Evolutionary conservation across 2,888 invertebrate genomes (phyloP).

Genomic region (Chrysodeixis includens): DNA sequence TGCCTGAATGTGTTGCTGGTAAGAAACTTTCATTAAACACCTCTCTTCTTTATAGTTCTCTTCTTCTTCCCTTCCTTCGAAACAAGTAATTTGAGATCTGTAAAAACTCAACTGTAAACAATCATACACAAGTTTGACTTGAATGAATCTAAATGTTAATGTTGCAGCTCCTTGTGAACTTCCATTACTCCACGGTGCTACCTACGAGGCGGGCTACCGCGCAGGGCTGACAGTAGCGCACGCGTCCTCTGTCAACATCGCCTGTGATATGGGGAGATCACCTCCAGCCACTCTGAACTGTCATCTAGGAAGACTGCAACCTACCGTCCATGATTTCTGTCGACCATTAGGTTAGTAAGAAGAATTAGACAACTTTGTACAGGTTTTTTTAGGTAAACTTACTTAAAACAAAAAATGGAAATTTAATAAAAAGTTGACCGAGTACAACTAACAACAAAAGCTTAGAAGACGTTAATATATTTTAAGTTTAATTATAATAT

Average conservation of each 20-base stretch:
- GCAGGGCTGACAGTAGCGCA: constrained; percentile 95
- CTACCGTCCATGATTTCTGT: constrained; percentile 88
- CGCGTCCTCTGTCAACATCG: constrained; percentile 93
- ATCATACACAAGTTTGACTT: too few species aligned
- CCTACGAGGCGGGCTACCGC: constrained; percentile 94
- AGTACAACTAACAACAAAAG: too few species aligned
- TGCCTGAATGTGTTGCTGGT: constrained; percentile 94
- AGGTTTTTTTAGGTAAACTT: too few species aligned
- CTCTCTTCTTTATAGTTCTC: too few species aligned
- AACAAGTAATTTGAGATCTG: too few species aligned
- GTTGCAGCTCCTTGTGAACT: constrained; percentile 91
- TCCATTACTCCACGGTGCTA: constrained; percentile 91
- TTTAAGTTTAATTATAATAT: too few species aligned
- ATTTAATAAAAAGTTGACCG: too few species aligned
- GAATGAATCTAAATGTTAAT: background rate
- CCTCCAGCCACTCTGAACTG: constrained; percentile 90
- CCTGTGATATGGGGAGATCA: constrained; percentile 90
- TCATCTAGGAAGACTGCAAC: constrained; percentile 90
- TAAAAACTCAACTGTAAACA: too few species aligned
- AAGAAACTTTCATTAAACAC: constrained; percentile 34
- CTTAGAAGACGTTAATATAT: too few species aligned
- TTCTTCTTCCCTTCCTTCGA: too few species aligned
- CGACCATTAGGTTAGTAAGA: constrained; percentile 77
- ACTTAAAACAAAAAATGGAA: too few species aligned
- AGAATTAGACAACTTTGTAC: background rate